Evolutionary conservation across 2,113 vertebrate genomes (phyloP).

Genomic region (Prunella himalayana): DNA sequence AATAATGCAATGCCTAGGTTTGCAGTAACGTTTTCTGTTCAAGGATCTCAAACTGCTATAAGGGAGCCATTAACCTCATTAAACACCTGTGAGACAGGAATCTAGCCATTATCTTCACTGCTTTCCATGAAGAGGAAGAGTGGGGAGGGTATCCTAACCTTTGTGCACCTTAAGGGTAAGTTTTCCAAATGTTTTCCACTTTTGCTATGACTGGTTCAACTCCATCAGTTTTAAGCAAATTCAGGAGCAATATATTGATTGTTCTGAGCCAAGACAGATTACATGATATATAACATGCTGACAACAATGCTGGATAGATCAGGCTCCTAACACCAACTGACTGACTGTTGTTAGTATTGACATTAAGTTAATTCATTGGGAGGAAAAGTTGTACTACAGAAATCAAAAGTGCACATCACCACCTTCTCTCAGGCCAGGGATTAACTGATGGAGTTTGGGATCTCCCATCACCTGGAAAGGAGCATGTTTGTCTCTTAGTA

Average conservation of each 20-base stretch:
- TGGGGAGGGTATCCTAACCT: neutral
- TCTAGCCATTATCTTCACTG: neutral
- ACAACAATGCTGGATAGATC: slow-evolving; percentile 5
- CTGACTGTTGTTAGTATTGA: neutral
- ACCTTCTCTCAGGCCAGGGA: neutral
- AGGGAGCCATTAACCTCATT: neutral
- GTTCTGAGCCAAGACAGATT: slow-evolving; percentile 8
- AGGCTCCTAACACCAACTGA: neutral
- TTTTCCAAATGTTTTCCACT: neutral
- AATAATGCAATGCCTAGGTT: neutral
- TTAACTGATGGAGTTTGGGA: neutral
- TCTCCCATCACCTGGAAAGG: neutral
- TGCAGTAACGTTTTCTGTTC: neutral
- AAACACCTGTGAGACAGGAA: neutral
- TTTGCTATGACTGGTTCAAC: neutral
- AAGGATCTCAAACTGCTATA: neutral
- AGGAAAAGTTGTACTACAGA: neutral
- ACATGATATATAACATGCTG: neutral
- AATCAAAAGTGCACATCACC: neutral
- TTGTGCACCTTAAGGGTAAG: neutral
- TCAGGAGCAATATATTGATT: slow-evolving; percentile 2
- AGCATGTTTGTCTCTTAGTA: neutral
- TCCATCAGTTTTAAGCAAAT: slow-evolving; percentile 14
- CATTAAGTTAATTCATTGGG: neutral
- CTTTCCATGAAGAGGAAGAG: neutral